A percentile compares a stretch with the other conserved stretches of the same genome.
Evolutionary conservation across 2,888 invertebrate genomes (phyloP).

Genomic region (Ligdia adustata): DNA sequence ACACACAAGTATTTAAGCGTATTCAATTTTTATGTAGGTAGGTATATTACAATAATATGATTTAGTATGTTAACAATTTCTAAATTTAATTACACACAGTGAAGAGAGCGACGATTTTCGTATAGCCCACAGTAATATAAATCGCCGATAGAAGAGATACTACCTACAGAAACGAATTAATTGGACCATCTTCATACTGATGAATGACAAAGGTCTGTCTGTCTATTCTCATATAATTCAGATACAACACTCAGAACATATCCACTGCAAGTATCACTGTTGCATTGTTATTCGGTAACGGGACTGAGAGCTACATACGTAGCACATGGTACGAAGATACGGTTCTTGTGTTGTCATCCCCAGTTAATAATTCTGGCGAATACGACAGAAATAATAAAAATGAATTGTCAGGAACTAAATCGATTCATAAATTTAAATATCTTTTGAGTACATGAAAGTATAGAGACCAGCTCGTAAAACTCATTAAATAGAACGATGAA

Average conservation of each 20-base stretch:
- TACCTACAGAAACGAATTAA: constrained; percentile 73
- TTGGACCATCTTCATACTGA: constrained; percentile 55
- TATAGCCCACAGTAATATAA: constrained; percentile 35
- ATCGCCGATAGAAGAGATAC: constrained; percentile 68
- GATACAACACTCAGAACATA: constrained; percentile 6
- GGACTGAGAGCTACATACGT: too few relatives aligned
- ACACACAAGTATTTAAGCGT: constrained; percentile 81
- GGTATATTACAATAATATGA: constrained; percentile 52
- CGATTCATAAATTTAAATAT: constrained; percentile 63
- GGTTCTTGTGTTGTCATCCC: constrained; percentile 6
- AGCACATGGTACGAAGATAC: constrained; percentile 1
- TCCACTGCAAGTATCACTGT: not conserved
- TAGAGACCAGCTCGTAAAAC: constrained; percentile 79
- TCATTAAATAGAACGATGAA: constrained; percentile 58
- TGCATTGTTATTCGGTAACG: not conserved
- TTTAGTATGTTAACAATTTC: constrained; percentile 46
- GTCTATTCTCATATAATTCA: constrained; percentile 13
- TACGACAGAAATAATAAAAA: constrained; percentile 47
- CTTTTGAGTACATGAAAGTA: constrained; percentile 76
- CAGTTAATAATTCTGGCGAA: constrained; percentile 36
- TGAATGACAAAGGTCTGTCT: constrained; percentile 41
- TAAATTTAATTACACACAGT: constrained; percentile 49
- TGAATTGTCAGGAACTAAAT: constrained; percentile 59
- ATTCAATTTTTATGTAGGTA: constrained; percentile 61
- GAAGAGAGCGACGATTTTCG: constrained; percentile 32